These are phyloP conservation scores for Aix galericulata DNA, from an alignment of 2,113 vertebrate genomes.

Conservation along the genomic window DNA sequence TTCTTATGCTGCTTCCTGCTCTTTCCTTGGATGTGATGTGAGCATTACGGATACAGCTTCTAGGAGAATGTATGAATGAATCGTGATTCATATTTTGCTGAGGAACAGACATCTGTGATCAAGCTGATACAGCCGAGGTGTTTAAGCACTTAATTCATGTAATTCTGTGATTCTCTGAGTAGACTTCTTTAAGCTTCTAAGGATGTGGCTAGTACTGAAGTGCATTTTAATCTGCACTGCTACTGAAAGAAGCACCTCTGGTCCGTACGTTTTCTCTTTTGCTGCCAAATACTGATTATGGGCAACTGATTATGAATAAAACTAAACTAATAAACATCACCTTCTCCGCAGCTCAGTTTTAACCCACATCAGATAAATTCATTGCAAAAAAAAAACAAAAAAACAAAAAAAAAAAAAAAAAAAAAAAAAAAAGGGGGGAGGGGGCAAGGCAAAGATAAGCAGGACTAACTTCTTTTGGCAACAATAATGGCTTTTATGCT, in stretches of 20 bases:
- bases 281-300: background rate
- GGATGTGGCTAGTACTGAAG: background rate
- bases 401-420: too few species aligned
- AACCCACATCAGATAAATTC: background rate
- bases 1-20: background rate
- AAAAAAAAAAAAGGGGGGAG: background rate
- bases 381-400: too few species aligned
- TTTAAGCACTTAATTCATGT: background rate
- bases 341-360: background rate
- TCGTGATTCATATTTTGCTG: background rate
- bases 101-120: background rate
- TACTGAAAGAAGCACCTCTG: background rate
- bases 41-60: background rate
- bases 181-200: background rate
- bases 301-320: background rate
- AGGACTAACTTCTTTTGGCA: background rate
- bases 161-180: background rate
- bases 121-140: background rate
- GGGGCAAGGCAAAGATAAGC: background rate
- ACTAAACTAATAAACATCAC: background rate
- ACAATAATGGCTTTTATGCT: background rate
- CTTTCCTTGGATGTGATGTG: background rate
- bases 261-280: background rate
- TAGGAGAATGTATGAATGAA: background rate
- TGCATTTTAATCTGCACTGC: rapidly evolving